Conservation (phyloP, 2,797 vertebrate genomes). For the Salarias fasciatus region DNA sequence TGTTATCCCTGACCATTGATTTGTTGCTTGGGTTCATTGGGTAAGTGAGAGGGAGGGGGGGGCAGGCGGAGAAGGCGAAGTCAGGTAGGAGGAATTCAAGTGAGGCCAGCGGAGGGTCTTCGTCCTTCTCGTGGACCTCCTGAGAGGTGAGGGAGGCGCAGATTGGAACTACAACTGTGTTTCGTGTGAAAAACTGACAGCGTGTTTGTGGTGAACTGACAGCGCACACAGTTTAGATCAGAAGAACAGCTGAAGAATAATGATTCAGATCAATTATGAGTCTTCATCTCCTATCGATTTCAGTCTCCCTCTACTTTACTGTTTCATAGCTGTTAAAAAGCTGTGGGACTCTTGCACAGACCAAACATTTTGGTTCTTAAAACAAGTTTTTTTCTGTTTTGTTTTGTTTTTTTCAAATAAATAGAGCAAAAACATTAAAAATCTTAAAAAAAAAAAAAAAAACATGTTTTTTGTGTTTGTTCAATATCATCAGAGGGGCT, state of each 20-base stretch:
- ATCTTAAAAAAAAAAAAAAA: too few species aligned
- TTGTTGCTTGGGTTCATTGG: conserved; percentile 72
- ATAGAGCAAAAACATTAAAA: too few species aligned
- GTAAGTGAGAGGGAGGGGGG: conserved; percentile 31
- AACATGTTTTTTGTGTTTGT: too few species aligned
- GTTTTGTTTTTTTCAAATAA: too few species aligned
- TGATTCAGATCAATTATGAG: not conserved
- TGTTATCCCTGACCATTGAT: conserved; percentile 79
- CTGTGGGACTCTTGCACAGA: too few species aligned
- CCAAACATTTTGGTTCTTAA: too few species aligned
- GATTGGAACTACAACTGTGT: conserved; percentile 10
- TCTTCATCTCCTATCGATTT: too few species aligned
- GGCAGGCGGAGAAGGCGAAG: conserved; percentile 25
- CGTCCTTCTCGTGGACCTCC: conserved; percentile 51
- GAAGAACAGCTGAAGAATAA: not conserved
- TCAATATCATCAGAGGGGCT: too few species aligned
- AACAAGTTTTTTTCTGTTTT: too few species aligned
- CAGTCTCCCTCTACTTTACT: not conserved
- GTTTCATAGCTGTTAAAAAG: too few species aligned
- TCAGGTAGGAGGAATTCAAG: conserved; percentile 47
- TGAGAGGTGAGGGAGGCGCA: conserved; percentile 11
- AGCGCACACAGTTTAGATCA: not conserved
- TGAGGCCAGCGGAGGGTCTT: conserved; percentile 33
- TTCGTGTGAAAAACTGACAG: not conserved
- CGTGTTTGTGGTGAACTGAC: not conserved